Conservation (phyloP, 1,140 invertebrate species). For the Sitophilus oryzae region DNA sequence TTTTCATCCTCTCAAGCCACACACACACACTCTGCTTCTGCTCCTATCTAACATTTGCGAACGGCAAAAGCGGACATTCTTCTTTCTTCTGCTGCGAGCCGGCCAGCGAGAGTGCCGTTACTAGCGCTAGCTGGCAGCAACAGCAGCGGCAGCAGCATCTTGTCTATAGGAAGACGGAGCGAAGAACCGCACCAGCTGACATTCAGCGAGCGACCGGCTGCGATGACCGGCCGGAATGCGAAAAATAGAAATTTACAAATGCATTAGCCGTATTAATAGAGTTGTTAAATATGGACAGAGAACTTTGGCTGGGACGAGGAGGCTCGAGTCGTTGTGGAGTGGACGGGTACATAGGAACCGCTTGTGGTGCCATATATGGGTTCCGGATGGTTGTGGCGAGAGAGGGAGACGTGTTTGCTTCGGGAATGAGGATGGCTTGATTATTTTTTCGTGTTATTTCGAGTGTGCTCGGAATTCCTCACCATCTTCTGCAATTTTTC, state of each 20-base stretch:
- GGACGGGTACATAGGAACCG: not conserved
- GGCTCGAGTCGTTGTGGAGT: no score
- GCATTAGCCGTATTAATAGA: constrained; percentile 21
- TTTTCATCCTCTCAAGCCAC: no score
- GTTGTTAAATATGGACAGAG: not conserved
- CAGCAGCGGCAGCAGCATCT: constrained; percentile 8
- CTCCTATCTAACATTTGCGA: constrained; percentile 13
- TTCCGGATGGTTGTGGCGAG: no score
- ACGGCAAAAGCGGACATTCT: constrained; percentile 6
- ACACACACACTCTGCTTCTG: no score
- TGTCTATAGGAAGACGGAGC: constrained; percentile 25
- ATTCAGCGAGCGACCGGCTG: constrained; percentile 2
- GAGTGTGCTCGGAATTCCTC: no score
- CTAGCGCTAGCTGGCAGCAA: no score
- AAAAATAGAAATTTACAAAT: constrained; percentile 18
- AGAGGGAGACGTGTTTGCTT: no score
- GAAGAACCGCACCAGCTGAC: constrained; percentile 17
- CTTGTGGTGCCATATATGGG: not conserved
- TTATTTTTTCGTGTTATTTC: no score
- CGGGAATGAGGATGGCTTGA: no score
- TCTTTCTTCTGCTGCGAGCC: constrained; percentile 6
- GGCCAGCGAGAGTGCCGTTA: constrained; percentile 22
- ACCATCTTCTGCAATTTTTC: no score
- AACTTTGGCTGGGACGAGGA: not conserved
- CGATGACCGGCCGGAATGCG: constrained; percentile 14